These are phyloP conservation scores for Myotis lucifugus DNA, from an alignment of 2,113 vertebrate genomes.

Conservation along the genomic window DNA sequence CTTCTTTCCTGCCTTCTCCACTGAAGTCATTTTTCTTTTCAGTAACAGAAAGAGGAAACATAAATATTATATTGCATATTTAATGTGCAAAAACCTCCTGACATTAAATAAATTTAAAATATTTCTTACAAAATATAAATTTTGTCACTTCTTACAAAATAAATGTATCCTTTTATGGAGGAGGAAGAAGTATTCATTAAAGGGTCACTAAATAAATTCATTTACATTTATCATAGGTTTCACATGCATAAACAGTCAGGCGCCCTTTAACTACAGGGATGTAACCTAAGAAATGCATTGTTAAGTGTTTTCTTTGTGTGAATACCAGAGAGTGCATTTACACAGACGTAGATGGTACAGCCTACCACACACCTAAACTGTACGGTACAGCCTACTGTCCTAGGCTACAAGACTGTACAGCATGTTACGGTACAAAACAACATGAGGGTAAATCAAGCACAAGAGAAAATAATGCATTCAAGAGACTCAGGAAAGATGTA, in stretches of 20 bases:
- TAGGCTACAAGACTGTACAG: not conserved
- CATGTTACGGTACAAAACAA: not conserved
- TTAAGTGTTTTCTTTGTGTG: not conserved
- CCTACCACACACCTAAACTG: not conserved
- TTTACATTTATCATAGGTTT: not conserved
- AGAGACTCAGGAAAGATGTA: not conserved
- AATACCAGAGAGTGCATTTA: not conserved
- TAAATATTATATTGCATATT: not conserved
- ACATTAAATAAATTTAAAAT: slow-evolving; percentile 5
- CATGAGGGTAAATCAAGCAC: not conserved
- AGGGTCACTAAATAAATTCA: not conserved
- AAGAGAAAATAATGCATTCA: not conserved
- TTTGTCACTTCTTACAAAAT: not conserved
- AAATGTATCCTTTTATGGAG: not conserved
- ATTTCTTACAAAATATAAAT: slow-evolving; percentile 41
- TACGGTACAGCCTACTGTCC: not conserved
- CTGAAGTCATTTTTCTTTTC: not conserved
- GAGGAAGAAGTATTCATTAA: not conserved
- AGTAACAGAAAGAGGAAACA: slow-evolving; percentile 12
- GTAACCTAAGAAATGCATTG: not conserved
- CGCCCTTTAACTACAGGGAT: not conserved
- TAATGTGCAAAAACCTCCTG: not conserved
- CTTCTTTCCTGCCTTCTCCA: not conserved
- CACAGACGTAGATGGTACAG: not conserved
- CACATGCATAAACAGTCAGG: not conserved